A percentile compares a stretch with the other conserved stretches of the same genome.
Conservation (phyloP, 2,113 vertebrate genomes). For the Sapayoa aenigma region DNA sequence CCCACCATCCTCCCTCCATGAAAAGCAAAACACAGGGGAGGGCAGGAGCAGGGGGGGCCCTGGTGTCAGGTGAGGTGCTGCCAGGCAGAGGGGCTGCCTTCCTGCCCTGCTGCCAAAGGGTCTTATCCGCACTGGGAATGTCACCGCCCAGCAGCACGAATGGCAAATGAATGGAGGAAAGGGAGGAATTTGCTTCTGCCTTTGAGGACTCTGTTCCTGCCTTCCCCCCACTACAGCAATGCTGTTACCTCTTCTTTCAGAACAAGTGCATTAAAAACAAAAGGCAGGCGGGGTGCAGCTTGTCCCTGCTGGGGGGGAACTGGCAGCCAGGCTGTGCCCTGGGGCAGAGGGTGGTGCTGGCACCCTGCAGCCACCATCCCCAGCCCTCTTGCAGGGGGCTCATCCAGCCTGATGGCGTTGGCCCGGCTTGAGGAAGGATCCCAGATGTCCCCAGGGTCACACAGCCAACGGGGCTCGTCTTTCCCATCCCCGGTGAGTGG, state of each 20-base stretch:
- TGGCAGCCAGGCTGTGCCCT: neutral
- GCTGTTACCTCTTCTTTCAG: neutral
- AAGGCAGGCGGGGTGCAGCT: fast-evolving
- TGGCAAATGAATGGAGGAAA: neutral
- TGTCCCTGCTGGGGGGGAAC: neutral
- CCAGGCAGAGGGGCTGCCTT: neutral
- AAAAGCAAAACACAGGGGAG: neutral
- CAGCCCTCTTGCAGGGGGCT: neutral
- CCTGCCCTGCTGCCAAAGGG: neutral
- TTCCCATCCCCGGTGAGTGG: neutral
- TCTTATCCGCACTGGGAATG: neutral
- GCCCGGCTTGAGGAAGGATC: neutral
- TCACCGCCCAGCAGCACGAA: neutral
- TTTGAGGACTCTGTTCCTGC: neutral
- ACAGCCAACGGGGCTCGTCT: fast-evolving
- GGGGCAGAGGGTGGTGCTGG: neutral
- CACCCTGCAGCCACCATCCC: neutral
- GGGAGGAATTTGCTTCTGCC: neutral
- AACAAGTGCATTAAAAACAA: neutral
- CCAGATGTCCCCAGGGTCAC: neutral
- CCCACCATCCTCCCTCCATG: neutral
- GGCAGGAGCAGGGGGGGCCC: neutral
- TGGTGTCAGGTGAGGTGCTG: neutral
- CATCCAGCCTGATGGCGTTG: neutral
- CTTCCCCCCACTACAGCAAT: neutral